phyloP scores from a whole-genome alignment of 2,888 invertebrate genomes.

The Dichetophora obliterata region DNA sequence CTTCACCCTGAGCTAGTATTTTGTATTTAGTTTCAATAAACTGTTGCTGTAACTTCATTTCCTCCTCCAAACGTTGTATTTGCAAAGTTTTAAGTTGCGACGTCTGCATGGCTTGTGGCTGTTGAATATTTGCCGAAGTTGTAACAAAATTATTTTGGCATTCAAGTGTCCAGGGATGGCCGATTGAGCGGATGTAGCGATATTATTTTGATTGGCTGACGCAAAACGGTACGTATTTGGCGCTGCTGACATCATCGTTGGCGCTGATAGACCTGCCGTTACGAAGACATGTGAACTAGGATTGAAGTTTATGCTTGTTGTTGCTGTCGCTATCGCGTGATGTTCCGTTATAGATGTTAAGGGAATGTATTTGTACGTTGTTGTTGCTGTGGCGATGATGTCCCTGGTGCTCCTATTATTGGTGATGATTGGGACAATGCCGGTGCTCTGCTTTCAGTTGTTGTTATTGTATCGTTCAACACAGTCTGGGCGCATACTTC shows the following conservation, averaged over 20 bases:
- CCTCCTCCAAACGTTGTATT: conserved; percentile 8
- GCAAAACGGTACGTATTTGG: background rate
- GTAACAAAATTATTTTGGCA: background rate
- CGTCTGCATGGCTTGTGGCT: background rate
- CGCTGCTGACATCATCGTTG: background rate
- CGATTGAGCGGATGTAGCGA: background rate
- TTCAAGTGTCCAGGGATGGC: background rate
- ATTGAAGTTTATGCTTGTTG: too few species aligned
- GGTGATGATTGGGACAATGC: background rate
- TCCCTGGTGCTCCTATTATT: background rate
- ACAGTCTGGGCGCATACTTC: background rate
- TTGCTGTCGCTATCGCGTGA: too few species aligned
- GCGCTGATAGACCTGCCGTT: too few species aligned
- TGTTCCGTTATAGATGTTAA: background rate
- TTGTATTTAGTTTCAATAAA: conserved; percentile 21
- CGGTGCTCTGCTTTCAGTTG: background rate
- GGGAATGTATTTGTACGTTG: too few species aligned
- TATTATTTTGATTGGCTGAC: background rate
- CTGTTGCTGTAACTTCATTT: conserved; percentile 18
- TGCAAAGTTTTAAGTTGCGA: background rate
- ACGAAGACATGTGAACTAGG: too few species aligned
- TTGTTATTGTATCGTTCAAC: background rate
- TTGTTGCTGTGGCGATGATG: background rate
- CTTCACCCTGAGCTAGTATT: conserved; percentile 16
- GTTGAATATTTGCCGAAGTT: background rate